Evolutionary conservation across 2,797 vertebrate species (phyloP).

Genomic region (Anas georgica): DNA sequence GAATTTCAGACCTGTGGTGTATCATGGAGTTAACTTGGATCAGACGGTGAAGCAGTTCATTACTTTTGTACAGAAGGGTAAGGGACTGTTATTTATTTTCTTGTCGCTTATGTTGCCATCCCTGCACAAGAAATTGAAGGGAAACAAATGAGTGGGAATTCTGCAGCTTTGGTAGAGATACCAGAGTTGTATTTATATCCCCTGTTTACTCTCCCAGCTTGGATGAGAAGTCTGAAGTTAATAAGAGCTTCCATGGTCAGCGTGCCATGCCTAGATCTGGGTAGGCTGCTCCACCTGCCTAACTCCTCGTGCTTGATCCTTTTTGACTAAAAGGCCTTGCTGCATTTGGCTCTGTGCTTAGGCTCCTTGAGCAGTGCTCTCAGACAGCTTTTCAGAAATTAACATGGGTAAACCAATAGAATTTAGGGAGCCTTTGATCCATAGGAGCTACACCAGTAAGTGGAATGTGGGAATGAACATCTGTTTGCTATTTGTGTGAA

Average conservation of each 20-base stretch:
- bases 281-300: neutral
- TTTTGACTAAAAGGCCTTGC: neutral
- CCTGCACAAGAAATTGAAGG: neutral
- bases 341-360: neutral
- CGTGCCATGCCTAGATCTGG: neutral
- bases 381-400: constrained; percentile 21
- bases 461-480: neutral
- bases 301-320: neutral
- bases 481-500: constrained; percentile 29
- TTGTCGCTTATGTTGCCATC: neutral
- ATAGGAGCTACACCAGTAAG: neutral
- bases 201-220: neutral
- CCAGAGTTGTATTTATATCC: neutral
- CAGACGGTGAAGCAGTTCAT: constrained; percentile 88
- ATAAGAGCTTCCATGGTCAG: neutral
- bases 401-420: neutral
- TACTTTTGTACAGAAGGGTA: constrained; percentile 82
- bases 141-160: neutral
- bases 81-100: neutral
- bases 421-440: constrained; percentile 13
- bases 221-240: neutral
- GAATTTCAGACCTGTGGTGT: constrained; percentile 90
- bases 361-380: neutral
- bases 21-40: constrained; percentile 80
- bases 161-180: neutral